Percentiles rank a stretch among this genome's conserved stretches.
Evolutionary conservation across 1,140 invertebrate genomes (phyloP).

Genomic region (Magallana angulata): DNA sequence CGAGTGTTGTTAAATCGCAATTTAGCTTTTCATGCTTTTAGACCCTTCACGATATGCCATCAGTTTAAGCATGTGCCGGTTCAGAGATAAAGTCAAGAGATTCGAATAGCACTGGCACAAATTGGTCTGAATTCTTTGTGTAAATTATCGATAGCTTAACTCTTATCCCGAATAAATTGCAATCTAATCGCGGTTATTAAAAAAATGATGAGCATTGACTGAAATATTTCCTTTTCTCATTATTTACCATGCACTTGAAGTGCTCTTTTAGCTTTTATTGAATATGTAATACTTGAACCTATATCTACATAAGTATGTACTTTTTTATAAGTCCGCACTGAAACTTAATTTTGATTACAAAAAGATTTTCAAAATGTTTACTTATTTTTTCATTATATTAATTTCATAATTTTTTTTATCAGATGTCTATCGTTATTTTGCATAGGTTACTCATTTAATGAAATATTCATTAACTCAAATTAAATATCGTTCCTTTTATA

Average conservation of each 20-base stretch:
- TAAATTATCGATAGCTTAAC: neutral
- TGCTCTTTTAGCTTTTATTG: no score
- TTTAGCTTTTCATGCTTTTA: slow-evolving; percentile 29
- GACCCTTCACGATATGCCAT: slow-evolving; percentile 9
- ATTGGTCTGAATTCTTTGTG: slow-evolving; percentile 1
- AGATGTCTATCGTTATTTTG: no score
- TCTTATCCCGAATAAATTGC: neutral
- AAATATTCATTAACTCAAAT: no score
- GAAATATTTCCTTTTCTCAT: neutral
- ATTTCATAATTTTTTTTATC: no score
- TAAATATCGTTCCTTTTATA: no score
- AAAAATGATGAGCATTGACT: neutral
- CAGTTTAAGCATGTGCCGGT: slow-evolving; percentile 16
- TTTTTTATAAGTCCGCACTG: no score
- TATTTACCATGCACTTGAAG: neutral
- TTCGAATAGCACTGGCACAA: neutral
- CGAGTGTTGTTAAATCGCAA: slow-evolving; percentile 32
- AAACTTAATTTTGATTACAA: no score
- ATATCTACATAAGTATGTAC: no score
- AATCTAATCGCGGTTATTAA: neutral
- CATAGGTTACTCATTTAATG: no score
- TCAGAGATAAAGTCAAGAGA: neutral
- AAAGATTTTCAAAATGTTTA: no score
- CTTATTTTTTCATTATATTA: no score
- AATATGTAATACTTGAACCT: no score